A percentile compares a stretch with the other conserved stretches of the same genome.
Conservation (phyloP, 2,797 vertebrate species). For the Epinephelus awoara region DNA sequence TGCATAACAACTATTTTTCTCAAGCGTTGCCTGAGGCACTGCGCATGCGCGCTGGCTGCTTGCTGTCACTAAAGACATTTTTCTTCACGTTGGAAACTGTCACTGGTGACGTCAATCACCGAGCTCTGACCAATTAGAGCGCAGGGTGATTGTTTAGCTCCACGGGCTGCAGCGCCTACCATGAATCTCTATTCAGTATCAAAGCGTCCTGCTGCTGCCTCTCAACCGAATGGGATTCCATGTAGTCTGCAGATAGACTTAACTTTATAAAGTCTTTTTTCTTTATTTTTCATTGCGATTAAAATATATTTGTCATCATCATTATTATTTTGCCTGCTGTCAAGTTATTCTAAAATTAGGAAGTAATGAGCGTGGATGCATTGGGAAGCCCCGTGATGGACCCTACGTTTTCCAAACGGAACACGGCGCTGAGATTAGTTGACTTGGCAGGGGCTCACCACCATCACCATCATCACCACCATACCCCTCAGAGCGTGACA, state of each 20-base stretch:
- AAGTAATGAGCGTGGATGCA: slow-evolving; percentile 92
- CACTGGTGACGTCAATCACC: slow-evolving; percentile 92
- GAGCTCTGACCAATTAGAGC: slow-evolving; percentile 91
- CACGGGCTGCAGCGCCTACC: slow-evolving; percentile 90
- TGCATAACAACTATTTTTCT: slow-evolving; percentile 85
- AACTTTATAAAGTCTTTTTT: slow-evolving; percentile 86
- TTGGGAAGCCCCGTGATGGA: slow-evolving; percentile 92
- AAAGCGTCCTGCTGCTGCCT: slow-evolving; percentile 93
- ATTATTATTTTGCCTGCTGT: slow-evolving; percentile 92
- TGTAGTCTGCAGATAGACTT: slow-evolving; percentile 91
- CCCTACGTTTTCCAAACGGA: slow-evolving; percentile 93
- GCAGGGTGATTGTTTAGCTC: slow-evolving; percentile 92
- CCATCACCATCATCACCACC: slow-evolving; percentile 91
- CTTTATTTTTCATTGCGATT: slow-evolving; percentile 87
- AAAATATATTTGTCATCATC: slow-evolving; percentile 90
- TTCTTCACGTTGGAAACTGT: slow-evolving; percentile 90
- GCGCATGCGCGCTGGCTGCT: slow-evolving; percentile 88
- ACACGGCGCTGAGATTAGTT: slow-evolving; percentile 95
- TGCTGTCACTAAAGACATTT: slow-evolving; percentile 88
- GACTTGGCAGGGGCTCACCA: slow-evolving; percentile 91
- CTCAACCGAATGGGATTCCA: slow-evolving; percentile 91
- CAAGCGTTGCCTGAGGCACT: slow-evolving; percentile 71
- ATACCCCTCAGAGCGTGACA: slow-evolving; percentile 94
- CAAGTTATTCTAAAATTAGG: slow-evolving; percentile 93
- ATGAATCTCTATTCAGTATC: slow-evolving; percentile 95